Evolutionary conservation across 2,113 vertebrate species (phyloP).

Genomic region (Ranitomeya variabilis): DNA sequence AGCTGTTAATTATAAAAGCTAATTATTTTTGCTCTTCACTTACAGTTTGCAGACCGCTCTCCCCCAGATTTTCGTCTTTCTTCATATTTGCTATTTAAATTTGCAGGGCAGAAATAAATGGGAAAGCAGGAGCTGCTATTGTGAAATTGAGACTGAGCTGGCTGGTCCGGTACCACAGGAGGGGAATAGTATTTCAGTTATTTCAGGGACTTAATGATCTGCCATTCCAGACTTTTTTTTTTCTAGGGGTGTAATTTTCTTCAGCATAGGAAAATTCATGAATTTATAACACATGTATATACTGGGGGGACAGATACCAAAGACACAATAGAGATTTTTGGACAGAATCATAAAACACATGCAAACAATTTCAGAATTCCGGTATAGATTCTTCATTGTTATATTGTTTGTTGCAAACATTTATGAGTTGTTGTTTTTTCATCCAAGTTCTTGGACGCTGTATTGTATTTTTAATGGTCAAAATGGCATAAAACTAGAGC

Average conservation of each 20-base stretch:
- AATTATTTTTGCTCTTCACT: slow-evolving; percentile 53
- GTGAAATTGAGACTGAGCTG: slow-evolving; percentile 67
- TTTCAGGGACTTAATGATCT: slow-evolving; percentile 67
- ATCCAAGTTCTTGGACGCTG: too few relatives aligned
- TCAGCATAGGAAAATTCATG: not conserved
- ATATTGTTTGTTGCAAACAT: too few relatives aligned
- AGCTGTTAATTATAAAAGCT: not conserved
- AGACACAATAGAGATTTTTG: too few relatives aligned
- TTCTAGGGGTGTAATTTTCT: slow-evolving; percentile 10
- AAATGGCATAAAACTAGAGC: too few relatives aligned
- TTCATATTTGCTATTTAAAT: slow-evolving; percentile 28
- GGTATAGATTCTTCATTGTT: too few relatives aligned
- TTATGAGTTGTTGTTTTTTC: too few relatives aligned
- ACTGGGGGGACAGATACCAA: not conserved
- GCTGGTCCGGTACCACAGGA: slow-evolving; percentile 61
- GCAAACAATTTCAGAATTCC: too few relatives aligned
- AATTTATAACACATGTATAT: not conserved
- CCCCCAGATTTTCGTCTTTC: not conserved
- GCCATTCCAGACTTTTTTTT: slow-evolving; percentile 58
- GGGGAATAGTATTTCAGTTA: slow-evolving; percentile 65
- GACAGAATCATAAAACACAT: too few relatives aligned
- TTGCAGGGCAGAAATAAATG: not conserved
- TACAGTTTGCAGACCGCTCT: slow-evolving; percentile 70
- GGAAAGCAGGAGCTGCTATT: slow-evolving; percentile 61
- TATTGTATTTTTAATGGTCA: too few relatives aligned